Evolutionary conservation across 2,797 vertebrate species (phyloP), one percentile per base, ranked within the genome.

Genomic region (Heterohyrax brucei): DNA sequence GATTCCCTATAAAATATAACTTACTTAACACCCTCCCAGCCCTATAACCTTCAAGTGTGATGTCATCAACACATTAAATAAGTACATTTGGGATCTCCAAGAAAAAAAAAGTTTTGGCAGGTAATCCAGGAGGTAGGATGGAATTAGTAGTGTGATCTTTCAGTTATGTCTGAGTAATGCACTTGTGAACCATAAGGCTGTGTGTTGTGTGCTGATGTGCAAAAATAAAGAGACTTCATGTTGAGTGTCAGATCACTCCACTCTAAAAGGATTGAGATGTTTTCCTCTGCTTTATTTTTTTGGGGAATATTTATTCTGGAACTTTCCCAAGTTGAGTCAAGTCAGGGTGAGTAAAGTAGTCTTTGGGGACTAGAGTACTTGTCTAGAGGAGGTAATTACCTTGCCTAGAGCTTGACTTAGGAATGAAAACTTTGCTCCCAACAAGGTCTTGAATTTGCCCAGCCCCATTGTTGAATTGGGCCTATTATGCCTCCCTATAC

Each of bases 1-100:
- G 48, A 21, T 68, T 96, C 92, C 78, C 94, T 97, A 91, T 95
- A 96, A 97, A 97, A 91, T 83, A 46, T 66, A 95, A 97, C 86
- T 87, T 95, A 93, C 92, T 95, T 95, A 95, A 93, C 88, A 72
- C 89, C 62, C 84, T 2, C 4, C 59, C 91, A 97, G 61, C 64
- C 50, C 89, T 94, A 85, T 93, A 84, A 96, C 66, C 84, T 70
- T 94, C 18, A 72, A 86, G 59, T 33, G 33, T 96, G 96, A 96
- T 96, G 93, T 88, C 95, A 96, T 92, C 89, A 83, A 84, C 94
- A 92, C 85, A 90, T 85, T 95, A 81, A 92, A 93, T 91, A 76
- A 95, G 53, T 64, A 84, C 50, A 77, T 85, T 89, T 93, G 87
- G 68, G 87, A 89, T 80, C 77, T 94, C 84, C 66, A 73, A 87